These are phyloP conservation scores for Himalopsyche kuldschensis DNA, from an alignment of 2,888 invertebrate genomes.

Conservation along the genomic window DNA sequence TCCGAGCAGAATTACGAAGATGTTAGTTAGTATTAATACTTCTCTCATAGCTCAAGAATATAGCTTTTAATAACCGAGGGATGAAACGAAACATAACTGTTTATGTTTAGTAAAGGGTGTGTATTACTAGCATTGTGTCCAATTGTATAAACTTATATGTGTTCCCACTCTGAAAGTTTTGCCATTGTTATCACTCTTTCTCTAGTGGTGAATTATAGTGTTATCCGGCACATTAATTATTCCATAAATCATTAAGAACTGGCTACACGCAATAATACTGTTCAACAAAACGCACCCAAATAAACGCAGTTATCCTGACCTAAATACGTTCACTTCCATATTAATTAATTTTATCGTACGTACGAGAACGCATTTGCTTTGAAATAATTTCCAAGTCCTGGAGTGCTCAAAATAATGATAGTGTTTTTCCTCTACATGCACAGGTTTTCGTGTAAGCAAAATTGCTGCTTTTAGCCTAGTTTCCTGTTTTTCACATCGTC, in stretches of 20 bases:
- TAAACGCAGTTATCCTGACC: not conserved
- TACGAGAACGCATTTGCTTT: not conserved
- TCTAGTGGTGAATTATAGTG: no score
- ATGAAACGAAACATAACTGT: no score
- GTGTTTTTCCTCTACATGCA: not conserved
- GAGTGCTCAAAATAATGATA: not conserved
- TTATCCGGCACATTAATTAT: not conserved
- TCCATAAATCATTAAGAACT: not conserved
- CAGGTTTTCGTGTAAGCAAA: not conserved
- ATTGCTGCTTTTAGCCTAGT: not conserved
- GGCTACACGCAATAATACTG: not conserved
- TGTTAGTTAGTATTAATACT: no score
- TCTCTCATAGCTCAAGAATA: no score
- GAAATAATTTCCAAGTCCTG: not conserved
- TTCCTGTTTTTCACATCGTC: not conserved
- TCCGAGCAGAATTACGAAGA: no score
- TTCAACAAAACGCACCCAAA: not conserved
- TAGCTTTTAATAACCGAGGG: no score
- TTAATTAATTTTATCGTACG: not conserved
- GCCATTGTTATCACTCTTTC: no score
- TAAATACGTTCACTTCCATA: no score
- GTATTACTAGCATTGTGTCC: no score
- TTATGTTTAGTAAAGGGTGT: no score
- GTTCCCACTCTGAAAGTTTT: no score
- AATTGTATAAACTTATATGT: no score